Conservation (phyloP, 1,140 invertebrate genomes). For the Megalonaias nervosa region DNA sequence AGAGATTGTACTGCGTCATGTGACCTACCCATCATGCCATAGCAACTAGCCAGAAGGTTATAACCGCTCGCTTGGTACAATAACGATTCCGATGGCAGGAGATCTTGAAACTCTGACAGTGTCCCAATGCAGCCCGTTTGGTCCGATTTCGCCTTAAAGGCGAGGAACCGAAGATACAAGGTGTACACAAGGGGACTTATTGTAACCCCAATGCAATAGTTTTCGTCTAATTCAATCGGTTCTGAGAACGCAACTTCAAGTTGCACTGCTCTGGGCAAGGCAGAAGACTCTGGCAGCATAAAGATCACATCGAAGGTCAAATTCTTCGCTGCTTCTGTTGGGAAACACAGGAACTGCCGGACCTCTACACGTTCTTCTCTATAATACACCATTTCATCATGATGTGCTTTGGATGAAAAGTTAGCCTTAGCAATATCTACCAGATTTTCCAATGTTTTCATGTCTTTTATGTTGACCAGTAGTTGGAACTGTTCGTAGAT, state of each 20-base stretch:
- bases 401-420: neutral
- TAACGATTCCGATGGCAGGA: neutral
- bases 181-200: neutral
- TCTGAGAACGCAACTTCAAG: neutral
- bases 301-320: conserved; percentile 4
- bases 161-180: neutral
- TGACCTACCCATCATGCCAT: neutral
- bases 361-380: neutral
- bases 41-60: conserved; percentile 1
- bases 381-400: neutral
- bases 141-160: neutral
- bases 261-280: neutral
- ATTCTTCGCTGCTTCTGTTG: neutral
- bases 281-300: conserved; percentile 4
- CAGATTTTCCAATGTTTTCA: too few species aligned
- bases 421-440: neutral
- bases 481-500: too few species aligned
- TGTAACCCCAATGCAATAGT: neutral
- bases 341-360: neutral
- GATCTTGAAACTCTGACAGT: neutral
- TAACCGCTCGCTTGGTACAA: conserved; percentile 5
- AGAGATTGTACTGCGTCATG: neutral
- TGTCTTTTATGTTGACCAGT: too few species aligned
- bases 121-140: too few species aligned
- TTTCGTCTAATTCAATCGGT: neutral